phyloP scores from a whole-genome alignment of 1,140 invertebrate species.

The Platyura marginata region DNA sequence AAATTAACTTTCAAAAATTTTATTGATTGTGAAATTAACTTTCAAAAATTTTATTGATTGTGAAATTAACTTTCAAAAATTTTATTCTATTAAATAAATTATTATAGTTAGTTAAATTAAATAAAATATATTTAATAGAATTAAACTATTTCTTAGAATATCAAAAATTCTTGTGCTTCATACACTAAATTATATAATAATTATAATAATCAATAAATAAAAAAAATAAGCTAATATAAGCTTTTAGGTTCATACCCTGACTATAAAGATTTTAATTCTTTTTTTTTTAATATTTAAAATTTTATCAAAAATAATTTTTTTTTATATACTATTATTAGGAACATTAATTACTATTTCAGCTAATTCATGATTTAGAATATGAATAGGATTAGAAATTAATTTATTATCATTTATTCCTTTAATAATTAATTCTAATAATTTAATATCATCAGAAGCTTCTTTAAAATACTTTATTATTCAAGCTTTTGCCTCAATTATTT shows the following conservation, averaged over 20 bases:
- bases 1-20: too few species aligned
- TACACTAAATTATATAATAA: constrained; percentile 31
- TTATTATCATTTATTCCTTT: constrained; percentile 29
- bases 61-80: too few species aligned
- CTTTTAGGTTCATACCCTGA: constrained; percentile 28
- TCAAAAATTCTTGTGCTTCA: constrained; percentile 32
- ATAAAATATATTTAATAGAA: constrained; percentile 30
- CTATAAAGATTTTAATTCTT: constrained; percentile 26
- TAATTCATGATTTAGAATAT: constrained; percentile 28
- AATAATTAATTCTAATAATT: constrained; percentile 25
- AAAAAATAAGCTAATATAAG: constrained; percentile 29
- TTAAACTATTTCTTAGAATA: constrained; percentile 30
- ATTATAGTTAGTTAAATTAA: too few species aligned
- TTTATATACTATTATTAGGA: constrained; percentile 24
- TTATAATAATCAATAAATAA: too few species aligned
- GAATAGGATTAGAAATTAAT: constrained; percentile 36
- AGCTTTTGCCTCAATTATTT: constrained; percentile 26
- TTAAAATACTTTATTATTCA: constrained; percentile 31
- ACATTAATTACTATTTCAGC: constrained; percentile 28
- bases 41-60: too few species aligned
- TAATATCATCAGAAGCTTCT: constrained; percentile 22
- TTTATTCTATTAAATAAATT: too few species aligned
- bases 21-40: too few species aligned
- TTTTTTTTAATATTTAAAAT: constrained; percentile 27
- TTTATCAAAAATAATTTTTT: constrained; percentile 27